Conservation (phyloP, 2,797 vertebrate species). For the Spinibarbus caldwelli region DNA sequence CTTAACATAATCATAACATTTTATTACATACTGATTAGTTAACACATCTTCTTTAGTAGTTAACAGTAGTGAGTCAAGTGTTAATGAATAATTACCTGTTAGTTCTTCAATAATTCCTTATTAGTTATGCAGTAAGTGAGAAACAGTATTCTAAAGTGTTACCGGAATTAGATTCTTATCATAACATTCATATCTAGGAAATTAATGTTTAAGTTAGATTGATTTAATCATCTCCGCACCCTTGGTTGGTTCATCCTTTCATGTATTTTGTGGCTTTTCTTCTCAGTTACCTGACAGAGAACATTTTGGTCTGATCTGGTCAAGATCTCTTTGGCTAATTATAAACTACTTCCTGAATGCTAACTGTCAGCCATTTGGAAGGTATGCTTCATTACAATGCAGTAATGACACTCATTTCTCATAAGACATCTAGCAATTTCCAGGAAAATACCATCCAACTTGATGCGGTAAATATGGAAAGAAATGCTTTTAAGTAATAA, state of each 20-base stretch:
- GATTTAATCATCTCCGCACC: neutral
- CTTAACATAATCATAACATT: too few relatives aligned
- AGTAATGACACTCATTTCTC: slow-evolving; percentile 31
- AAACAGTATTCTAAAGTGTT: too few relatives aligned
- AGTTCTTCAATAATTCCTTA: too few relatives aligned
- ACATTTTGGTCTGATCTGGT: neutral
- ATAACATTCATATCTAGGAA: neutral
- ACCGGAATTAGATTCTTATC: neutral
- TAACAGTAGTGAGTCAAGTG: too few relatives aligned
- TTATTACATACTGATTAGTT: too few relatives aligned
- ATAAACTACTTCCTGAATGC: slow-evolving; percentile 37
- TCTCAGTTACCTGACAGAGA: neutral
- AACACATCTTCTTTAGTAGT: too few relatives aligned
- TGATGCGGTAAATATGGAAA: slow-evolving; percentile 40
- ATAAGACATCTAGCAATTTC: slow-evolving; percentile 24
- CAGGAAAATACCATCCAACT: slow-evolving; percentile 24
- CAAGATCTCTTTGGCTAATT: neutral
- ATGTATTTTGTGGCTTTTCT: neutral
- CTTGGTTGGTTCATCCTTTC: neutral
- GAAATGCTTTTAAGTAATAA: slow-evolving; percentile 40
- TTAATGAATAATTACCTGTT: too few relatives aligned
- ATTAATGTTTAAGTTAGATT: neutral
- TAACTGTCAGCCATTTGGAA: slow-evolving; percentile 49
- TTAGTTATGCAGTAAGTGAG: too few relatives aligned
- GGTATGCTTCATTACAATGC: slow-evolving; percentile 48